Evolutionary conservation across 2,113 vertebrate genomes (phyloP).

Genomic region (Grantiella picta): DNA sequence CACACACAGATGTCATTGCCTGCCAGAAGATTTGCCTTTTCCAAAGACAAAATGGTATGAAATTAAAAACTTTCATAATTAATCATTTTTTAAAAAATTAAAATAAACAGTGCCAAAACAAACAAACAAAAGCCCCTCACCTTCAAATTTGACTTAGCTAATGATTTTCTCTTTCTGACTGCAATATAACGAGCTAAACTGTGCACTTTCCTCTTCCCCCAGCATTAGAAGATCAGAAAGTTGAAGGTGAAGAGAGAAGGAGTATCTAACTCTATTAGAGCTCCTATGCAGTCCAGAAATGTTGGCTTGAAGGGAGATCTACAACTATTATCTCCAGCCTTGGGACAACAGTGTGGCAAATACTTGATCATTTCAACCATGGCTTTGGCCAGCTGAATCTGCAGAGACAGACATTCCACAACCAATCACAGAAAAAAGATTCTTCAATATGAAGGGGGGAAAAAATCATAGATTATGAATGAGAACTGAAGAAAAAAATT

Average conservation of each 20-base stretch:
- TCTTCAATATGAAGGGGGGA: background rate
- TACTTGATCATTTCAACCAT: background rate
- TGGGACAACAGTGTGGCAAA: background rate
- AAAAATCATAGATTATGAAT: background rate
- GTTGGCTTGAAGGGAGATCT: background rate
- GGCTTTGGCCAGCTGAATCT: background rate
- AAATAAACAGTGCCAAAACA: background rate
- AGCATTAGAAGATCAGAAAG: background rate
- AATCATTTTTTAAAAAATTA: background rate
- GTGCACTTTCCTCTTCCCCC: background rate
- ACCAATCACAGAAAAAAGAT: background rate
- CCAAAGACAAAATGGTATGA: background rate
- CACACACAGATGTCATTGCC: background rate
- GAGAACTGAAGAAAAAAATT: background rate
- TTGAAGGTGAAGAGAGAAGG: background rate
- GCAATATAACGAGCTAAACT: background rate
- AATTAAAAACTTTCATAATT: background rate
- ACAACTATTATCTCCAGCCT: fast-evolving
- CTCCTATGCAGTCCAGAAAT: background rate
- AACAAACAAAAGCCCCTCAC: background rate
- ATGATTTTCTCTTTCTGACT: background rate
- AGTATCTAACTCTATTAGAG: background rate
- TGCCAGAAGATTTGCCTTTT: background rate
- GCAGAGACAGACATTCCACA: background rate
- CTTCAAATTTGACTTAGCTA: background rate